Conservation (phyloP, 2,797 vertebrate genomes). For the Leuciscus waleckii region DNA sequence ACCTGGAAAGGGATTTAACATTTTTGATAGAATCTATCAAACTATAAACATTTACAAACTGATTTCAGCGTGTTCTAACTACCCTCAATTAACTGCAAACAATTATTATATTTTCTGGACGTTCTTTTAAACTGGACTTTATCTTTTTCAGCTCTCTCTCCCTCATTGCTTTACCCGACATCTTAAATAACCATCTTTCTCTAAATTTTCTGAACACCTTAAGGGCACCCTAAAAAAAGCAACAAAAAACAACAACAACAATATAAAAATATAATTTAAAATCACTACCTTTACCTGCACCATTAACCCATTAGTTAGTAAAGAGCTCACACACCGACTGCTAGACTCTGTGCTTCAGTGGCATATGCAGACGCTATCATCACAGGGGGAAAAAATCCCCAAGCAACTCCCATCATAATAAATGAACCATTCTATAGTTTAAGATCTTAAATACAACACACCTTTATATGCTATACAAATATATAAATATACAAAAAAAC, state of each 20-base stretch:
- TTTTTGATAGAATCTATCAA: background rate
- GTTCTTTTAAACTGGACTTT: background rate
- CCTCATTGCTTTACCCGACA: background rate
- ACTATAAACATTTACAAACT: background rate
- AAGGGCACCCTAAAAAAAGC: background rate
- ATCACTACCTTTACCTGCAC: slow-evolving; percentile 11
- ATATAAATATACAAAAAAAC: slow-evolving; percentile 80
- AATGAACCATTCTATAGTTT: slow-evolving; percentile 58
- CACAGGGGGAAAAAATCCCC: slow-evolving; percentile 51
- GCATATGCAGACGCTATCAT: slow-evolving; percentile 9
- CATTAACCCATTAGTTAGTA: slow-evolving; percentile 19
- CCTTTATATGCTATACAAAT: slow-evolving; percentile 80
- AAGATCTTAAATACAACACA: slow-evolving; percentile 74
- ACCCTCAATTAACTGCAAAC: background rate
- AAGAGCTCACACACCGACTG: background rate
- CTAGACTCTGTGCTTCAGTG: slow-evolving; percentile 26
- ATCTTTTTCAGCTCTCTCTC: too few relatives aligned
- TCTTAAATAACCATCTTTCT: background rate
- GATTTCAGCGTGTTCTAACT: background rate
- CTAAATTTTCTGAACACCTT: background rate
- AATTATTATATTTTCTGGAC: background rate
- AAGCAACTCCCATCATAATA: slow-evolving; percentile 58
- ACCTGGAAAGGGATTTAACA: background rate
- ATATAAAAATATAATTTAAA: slow-evolving; percentile 25
- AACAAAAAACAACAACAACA: background rate